A percentile compares a stretch with the other conserved stretches of the same genome.
Evolutionary conservation across 2,888 invertebrate species (phyloP).

Genomic region (Agrotis clavis): DNA sequence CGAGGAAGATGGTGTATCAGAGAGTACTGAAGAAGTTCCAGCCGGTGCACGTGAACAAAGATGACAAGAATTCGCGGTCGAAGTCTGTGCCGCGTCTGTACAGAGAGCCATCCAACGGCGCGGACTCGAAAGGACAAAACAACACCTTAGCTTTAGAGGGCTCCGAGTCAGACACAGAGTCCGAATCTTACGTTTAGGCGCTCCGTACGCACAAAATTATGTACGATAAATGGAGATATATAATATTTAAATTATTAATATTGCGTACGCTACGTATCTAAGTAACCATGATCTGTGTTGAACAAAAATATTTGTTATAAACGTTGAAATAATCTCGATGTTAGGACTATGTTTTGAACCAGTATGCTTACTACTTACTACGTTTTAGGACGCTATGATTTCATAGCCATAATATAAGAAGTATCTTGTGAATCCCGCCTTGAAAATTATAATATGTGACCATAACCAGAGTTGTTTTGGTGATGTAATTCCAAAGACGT

Average conservation of each 20-base stretch:
- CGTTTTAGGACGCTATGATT: conserved; percentile 58
- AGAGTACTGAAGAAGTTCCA: conserved; percentile 92
- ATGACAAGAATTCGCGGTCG: conserved; percentile 88
- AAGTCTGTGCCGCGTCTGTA: conserved; percentile 88
- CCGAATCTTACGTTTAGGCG: conserved; percentile 87
- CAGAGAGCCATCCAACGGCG: conserved; percentile 83
- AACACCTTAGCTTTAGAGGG: conserved; percentile 85
- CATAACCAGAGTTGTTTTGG: conserved; percentile 90
- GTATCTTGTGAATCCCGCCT: conserved; percentile 85
- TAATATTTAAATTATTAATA: conserved; percentile 55
- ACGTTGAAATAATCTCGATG: conserved; percentile 60
- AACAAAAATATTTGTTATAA: conserved; percentile 60
- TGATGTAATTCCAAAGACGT: conserved; percentile 91
- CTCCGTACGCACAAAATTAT: conserved; percentile 64
- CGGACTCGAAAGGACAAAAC: conserved; percentile 78
- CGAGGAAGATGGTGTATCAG: conserved; percentile 89
- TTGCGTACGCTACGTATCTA: conserved; percentile 57
- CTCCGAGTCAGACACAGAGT: conserved; percentile 89
- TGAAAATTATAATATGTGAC: conserved; percentile 85
- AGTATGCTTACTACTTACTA: conserved; percentile 67
- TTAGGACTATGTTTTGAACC: conserved; percentile 61
- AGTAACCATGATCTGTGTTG: conserved; percentile 64
- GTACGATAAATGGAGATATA: conserved; percentile 47
- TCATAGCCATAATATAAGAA: conserved; percentile 64
- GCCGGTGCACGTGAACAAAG: conserved; percentile 92